These are phyloP conservation scores for zebrafish (Danio rerio) DNA, from an alignment of 2,113 vertebrate species.

Conservation along the genomic window DNA sequence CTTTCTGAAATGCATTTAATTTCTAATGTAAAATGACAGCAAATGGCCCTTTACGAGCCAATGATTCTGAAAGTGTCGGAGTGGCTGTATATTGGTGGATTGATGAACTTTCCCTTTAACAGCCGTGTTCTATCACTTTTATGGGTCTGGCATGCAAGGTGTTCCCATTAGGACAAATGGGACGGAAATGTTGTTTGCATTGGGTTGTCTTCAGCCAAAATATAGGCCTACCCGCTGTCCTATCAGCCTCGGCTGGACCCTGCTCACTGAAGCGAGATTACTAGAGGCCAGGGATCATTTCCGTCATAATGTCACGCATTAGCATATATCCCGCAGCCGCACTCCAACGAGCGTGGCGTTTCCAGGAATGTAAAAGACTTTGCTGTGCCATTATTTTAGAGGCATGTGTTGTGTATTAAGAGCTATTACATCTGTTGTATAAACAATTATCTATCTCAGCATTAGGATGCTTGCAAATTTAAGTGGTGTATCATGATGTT, in stretches of 20 bases:
- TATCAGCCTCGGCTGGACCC: slow-evolving; percentile 16
- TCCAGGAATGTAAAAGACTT: not conserved
- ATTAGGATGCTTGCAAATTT: not conserved
- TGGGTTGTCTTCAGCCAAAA: slow-evolving; percentile 30
- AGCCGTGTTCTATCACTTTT: slow-evolving; percentile 46
- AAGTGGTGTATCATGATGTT: no score
- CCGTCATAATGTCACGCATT: slow-evolving; percentile 37
- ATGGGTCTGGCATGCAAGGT: slow-evolving; percentile 19
- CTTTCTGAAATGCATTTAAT: slow-evolving; percentile 41
- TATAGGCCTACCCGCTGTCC: slow-evolving; percentile 1
- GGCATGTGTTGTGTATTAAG: not conserved
- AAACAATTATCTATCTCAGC: not conserved
- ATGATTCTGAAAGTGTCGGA: slow-evolving; percentile 42
- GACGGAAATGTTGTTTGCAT: slow-evolving; percentile 52
- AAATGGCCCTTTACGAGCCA: slow-evolving; percentile 39
- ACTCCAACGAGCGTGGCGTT: slow-evolving; percentile 23
- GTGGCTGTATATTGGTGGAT: slow-evolving; percentile 30
- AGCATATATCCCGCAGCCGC: slow-evolving; percentile 34
- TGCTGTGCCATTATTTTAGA: not conserved
- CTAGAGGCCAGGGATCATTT: slow-evolving; percentile 48
- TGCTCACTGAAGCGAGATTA: slow-evolving; percentile 44
- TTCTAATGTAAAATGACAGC: slow-evolving; percentile 37
- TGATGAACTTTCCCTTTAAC: slow-evolving; percentile 43
- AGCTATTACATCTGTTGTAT: not conserved
- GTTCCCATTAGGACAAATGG: slow-evolving; percentile 44